Evolutionary conservation across 1,140 invertebrate species (phyloP), one percentile per base, ranked within the genome.

Genomic region (Trachymyrmex septentrionalis): DNA sequence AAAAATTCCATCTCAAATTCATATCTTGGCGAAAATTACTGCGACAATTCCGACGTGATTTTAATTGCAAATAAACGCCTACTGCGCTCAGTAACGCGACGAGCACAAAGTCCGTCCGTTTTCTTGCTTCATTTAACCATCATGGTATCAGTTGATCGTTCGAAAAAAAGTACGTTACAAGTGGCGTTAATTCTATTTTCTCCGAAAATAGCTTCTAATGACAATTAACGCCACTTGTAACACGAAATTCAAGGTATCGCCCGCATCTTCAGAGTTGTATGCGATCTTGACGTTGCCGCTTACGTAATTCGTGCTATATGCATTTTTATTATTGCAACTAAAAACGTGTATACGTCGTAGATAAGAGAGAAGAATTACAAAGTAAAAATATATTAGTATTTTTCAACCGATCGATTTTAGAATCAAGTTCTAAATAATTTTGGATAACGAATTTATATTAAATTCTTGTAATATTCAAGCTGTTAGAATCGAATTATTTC

Each of bases 31-130:
- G 59, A 30, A 30, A 50, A 30, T 27, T 19, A 48, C 59, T 3
- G 16, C 59, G 38, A 48, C 38, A 21, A 50, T 64, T 77, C 19
- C 57, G 44, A 44, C 59, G 44, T 64, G 44, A 78, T 64, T 64
- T 50, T n/a, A 78, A 78, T 78, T 78, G 75, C 75, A 50, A 78
- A 78, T 64, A 44, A 64, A 64, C 59, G 19, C 38, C 24, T 30
- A 78, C 44, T 2, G 4, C 7, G 24, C 12, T 19, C 24, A 5
- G 5, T 50, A 64, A n/a, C n/a, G 24, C 44, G 19, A 64, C 24
- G 30, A 30, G 59, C 24, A 21, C 24, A 10, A 34, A 64, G 59
- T 78, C 24, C 38, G 21, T 30, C 1, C n/a, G 59, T 14, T 78
- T 63, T 38, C 38, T 53, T 21, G 19, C 48, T 75, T 75, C 53